Percentiles rank a stretch among this genome's conserved stretches.
Conservation (phyloP, 2,888 invertebrate genomes). For the Trypoxylon attenuatum region DNA sequence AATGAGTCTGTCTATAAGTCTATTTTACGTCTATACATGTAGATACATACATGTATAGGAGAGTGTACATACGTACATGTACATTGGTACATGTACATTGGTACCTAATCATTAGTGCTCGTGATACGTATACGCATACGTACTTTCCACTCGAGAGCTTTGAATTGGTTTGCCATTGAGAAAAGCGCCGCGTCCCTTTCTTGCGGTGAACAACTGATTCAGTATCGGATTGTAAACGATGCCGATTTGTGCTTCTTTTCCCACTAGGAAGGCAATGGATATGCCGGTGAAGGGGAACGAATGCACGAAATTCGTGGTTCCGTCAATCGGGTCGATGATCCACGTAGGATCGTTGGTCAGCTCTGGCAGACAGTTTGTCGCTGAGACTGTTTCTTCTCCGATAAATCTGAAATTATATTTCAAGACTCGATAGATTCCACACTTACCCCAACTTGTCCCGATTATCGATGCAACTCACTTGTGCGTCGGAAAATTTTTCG, state of each 20-base stretch:
- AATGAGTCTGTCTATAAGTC: too few relatives aligned
- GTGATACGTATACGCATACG: too few relatives aligned
- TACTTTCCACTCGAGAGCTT: slow-evolving; percentile 77
- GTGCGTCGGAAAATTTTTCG: slow-evolving; percentile 79
- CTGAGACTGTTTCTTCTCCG: slow-evolving; percentile 83
- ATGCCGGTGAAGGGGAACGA: slow-evolving; percentile 83
- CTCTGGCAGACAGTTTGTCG: slow-evolving; percentile 75
- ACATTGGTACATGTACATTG: too few relatives aligned
- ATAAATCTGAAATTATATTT: slow-evolving; percentile 79
- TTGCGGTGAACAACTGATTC: slow-evolving; percentile 83
- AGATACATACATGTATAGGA: too few relatives aligned
- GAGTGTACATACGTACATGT: too few relatives aligned
- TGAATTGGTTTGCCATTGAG: slow-evolving; percentile 78
- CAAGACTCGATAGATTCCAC: neutral
- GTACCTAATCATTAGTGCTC: too few relatives aligned
- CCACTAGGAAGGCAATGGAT: slow-evolving; percentile 80
- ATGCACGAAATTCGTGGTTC: slow-evolving; percentile 89
- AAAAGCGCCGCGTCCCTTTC: slow-evolving; percentile 83
- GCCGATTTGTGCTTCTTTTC: slow-evolving; percentile 80
- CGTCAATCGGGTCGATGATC: slow-evolving; percentile 92
- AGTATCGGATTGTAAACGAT: slow-evolving; percentile 86
- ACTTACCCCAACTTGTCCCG: neutral
- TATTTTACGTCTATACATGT: too few relatives aligned
- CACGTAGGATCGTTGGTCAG: slow-evolving; percentile 87
- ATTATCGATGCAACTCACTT: slow-evolving; percentile 73